Base-by-base conservation (phyloP, 2,113 vertebrate genomes). In the Motacilla alba region DNA sequence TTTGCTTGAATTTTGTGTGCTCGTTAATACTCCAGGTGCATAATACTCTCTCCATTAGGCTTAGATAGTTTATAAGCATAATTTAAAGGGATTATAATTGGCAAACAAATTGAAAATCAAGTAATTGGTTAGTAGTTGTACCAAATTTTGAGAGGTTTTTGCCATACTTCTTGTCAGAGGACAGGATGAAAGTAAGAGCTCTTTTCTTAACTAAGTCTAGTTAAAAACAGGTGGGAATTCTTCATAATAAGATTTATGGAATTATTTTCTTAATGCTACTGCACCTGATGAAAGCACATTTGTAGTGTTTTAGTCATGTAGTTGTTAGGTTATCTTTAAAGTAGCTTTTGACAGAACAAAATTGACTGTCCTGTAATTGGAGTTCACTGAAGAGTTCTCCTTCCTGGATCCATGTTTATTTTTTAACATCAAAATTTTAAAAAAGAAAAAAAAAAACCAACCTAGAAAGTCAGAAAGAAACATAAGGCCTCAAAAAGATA, bases 351-450 rank as follows among this genome's bases (percentile, higher is more conserved):
- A 89, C 76, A 93, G 78, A 90, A 63, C 58, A 94, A 55, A 94
- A 94, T 77, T 76, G 81, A 90, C 94, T 95, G 27, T 59, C 77
- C 46, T 95, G 89, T 91, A 97, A 95, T 3, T 88, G 72, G 94
- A 94, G 84, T 97, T 96, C 84, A 74, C 94, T 95, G 93, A 95
- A 96, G 90, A 92, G 35, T 83, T 92, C 37, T 83, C 37, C 75
- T 81, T 91, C 75, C 93, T 95, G 93, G 93, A 92, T 96, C 83
- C 94, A 92, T 94, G 31, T 85, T 77, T 56, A 46, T 79, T 89
- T 90, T 90, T 52, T 59, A 50, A 76, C 5, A 41, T 66, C 10
- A 79, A 72, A 91, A 87, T 76, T 17, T 30, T 7, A 39, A 63
- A 64, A 33, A 67, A 53, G 5, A 41, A 58, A 41, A 23, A 49